Evolutionary conservation across 2,797 vertebrate species (phyloP), one percentile per base, ranked within the genome.

Genomic region (Podarcis siculus): DNA sequence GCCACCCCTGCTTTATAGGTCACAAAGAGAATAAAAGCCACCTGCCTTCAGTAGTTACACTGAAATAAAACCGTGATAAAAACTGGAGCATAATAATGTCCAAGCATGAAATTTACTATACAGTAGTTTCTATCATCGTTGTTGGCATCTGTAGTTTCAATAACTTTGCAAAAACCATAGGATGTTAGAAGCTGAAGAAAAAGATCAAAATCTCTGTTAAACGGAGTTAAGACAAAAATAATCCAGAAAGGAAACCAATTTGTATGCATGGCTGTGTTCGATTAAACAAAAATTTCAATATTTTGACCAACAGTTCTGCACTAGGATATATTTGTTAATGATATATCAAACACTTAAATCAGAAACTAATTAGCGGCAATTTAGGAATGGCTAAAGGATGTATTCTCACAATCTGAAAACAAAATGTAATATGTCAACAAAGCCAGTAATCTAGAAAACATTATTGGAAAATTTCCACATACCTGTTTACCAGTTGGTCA

Each of bases 401-500:
- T 8, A 25, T 75, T 77, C 9, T 75, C 49, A n/a, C 15, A 17
- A 21, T 35, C 58, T 55, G 42, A 69, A 64, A 49, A 83, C 42
- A 75, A 82, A 21, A 27, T 37, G 37, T 3, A 81, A 35, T 58
- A 58, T 32, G 71, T 49, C 78, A 71, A 81, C 39, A 67, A 49
- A 49, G 5, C 5, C 35, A 66, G 73, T 45, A 64, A 42, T 21
- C 32, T 75, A 13, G 21, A 55, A 39, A 58, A 4, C 66, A 4
- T 27, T 80, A 64, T 23, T 80, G 78, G 85, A 94, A 86, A 64
- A 94, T 89, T 88, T 84, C 92, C 90, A 95, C 96, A 90, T 98
- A 99, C 99, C 99, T 99, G 98, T 99, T 99, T 95, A 99, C 99
- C 93, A 99, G 98, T 95, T 99, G 99, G 96, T 99, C 99, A 96